These are phyloP conservation scores for Carassius gibelio DNA, from an alignment of 2,113 vertebrate species.

Conservation along the genomic window DNA sequence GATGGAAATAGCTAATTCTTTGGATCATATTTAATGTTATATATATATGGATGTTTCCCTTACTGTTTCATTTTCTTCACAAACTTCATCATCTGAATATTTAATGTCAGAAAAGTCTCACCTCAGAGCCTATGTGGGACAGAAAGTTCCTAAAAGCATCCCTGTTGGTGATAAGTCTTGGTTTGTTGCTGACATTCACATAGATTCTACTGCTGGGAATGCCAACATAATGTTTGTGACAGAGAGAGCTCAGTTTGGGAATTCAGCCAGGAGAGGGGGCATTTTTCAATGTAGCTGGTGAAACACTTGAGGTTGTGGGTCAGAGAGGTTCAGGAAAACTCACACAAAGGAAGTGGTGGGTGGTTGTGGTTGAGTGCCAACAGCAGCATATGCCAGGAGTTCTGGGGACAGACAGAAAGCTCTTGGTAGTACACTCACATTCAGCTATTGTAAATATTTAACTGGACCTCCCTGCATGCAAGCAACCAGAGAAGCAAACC, in stretches of 20 bases:
- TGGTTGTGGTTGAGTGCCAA: conserved; percentile 42
- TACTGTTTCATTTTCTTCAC: neutral
- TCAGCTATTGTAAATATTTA: conserved; percentile 55
- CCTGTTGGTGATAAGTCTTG: conserved; percentile 28
- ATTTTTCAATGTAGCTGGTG: conserved; percentile 24
- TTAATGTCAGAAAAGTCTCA: neutral
- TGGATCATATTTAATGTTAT: neutral
- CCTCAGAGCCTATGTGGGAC: neutral
- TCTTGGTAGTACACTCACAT: conserved; percentile 27
- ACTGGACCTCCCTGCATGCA: conserved; percentile 48
- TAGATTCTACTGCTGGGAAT: conserved; percentile 20
- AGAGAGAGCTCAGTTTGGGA: conserved; percentile 28
- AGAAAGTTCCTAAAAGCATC: conserved; percentile 24
- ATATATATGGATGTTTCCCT: neutral
- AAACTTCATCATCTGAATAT: neutral
- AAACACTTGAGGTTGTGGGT: conserved; percentile 40
- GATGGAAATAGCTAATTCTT: neutral
- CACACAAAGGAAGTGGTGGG: conserved; percentile 38
- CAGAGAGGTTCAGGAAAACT: conserved; percentile 40
- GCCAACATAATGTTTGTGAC: conserved; percentile 21
- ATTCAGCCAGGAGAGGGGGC: conserved; percentile 27
- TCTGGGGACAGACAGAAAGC: conserved; percentile 38
- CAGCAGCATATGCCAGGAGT: conserved; percentile 40
- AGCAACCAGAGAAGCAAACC: conserved; percentile 26
- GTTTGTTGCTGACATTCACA: conserved; percentile 6